Evolutionary conservation across 2,888 invertebrate species (phyloP), one percentile per base, ranked within the genome.

Genomic region (Coleophora flavipennella): DNA sequence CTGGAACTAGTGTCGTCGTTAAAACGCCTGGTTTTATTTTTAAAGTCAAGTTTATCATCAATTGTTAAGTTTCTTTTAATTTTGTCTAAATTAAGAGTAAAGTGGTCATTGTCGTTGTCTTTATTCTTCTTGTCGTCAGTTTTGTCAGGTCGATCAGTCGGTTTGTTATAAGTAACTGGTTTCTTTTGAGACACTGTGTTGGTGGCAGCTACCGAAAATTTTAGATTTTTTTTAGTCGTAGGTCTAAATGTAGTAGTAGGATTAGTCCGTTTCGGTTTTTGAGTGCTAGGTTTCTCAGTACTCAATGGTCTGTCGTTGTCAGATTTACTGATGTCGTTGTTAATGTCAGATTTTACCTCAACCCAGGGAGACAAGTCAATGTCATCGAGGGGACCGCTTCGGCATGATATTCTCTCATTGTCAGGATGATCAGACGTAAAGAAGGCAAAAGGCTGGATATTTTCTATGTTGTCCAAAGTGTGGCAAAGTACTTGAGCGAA

Each of bases 401-500:
- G 60, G 55, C 92, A 92, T 0, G 87, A 67, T 31, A 89, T 63
- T 40, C 91, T 75, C 36, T 74, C 68, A 53, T 92, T 91, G 54
- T 87, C 86, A 38, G 85, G 67, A 40, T 84, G 76, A 53, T 91
- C 90, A 1, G 87, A 67, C 8, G 88, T 79, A 4, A 92, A 77
- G 59, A 92, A 91, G 0, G 88, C 90, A 51, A 91, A 91, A 0
- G 91, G 91, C 61, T 92, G 92, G 31, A 92, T 76, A 12, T 86
- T 90, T 46, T 89, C 87, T 31, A 92, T 87, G 28, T 86, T 86
- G 50, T 86, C 89, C 53, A 90, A 76, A 1, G 90, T 91, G 36
- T 87, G 85, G 57, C 92, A 92, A 7, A 92, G 73, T 2, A 94
- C 86, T 59, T 93, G 90, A 0, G 94, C 89, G 33, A 94, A 75